Evolutionary conservation across 2,797 vertebrate genomes (phyloP), one percentile per base, ranked within the genome.

Genomic region (Melopsittacus undulatus): DNA sequence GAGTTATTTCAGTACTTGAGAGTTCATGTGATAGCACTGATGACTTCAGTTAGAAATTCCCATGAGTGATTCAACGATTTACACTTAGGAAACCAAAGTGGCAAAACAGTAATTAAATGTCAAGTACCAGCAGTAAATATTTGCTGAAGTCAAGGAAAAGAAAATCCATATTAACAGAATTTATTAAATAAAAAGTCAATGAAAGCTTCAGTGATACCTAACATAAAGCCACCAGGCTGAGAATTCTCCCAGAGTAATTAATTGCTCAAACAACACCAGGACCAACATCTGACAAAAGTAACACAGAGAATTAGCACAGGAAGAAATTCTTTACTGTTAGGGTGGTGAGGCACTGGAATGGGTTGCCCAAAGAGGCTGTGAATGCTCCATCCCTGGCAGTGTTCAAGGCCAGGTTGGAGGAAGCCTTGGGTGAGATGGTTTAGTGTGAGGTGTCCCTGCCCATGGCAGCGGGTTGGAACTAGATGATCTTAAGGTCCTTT

Each of bases 111-210:
- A 75, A 93, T 88, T 93, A 92, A 88, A 88, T 76, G 43, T 57
- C 70, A 79, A 94, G 40, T 42, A 82, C 11, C 27, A 90, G 38
- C 90, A 95, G 83, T 43, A 91, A 92, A 90, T 87, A 95, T 94
- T 96, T 92, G 77, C 23, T 79, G 73, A 87, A 89, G 63, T 43
- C 36, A 73, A 92, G 46, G 63, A 79, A 91, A 79, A 75, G 51
- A 10, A 90, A 90, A 9, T 79, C 61, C 45, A 67, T 46, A 20
- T 32, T 32, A 87, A 94, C 17, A 81, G 83, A 73, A 82, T 76
- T 62, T 51, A 75, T 54, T 66, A 59, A 36, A 36, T 40, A 46
- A 70, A 66, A 49, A 57, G 30, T 49, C 62, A 81, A 16, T 10
- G 45, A 77, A 59, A 26, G 12, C 7, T 77, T 89, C n/a, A 76